Base-by-base conservation (phyloP, 92 coral and sea anemone species). In the Scolanthus callimorphus region DNA sequence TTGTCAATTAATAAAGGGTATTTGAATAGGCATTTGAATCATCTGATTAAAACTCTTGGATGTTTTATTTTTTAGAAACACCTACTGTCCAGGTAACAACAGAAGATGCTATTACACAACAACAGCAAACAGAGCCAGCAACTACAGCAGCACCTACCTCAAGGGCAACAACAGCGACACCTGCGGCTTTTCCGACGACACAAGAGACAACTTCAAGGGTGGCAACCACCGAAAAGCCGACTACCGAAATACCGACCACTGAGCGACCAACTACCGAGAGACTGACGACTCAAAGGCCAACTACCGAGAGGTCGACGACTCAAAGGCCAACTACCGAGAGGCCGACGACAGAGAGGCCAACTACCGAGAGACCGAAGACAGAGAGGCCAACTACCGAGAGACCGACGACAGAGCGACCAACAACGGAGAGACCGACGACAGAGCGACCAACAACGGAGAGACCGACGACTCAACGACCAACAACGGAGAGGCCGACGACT, bases 211-310 rank as follows among this genome's bases (percentile, higher is more conserved):
- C 27, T 6, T 0, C 21, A 48, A 15, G 31, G 38, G 2, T 49
- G 24, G 27, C 29, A n/a, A 57, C 59, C 4, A 34, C 61, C 1
- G 21, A 19, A 13, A 26, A 3, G 27, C 38, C 55, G 43, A 70
- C 77, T 53, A 31, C 44, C 1, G 44, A 17, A 49, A 27, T 25
- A 49, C 34, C 29, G 21, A 38, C 69, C 13, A 70, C 69, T 17
- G 25, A 17, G 22, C 0, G 0, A 20, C 74, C 51, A 2, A 12
- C 37, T 30, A 69, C 78, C 8, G 63, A 31, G 4, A 29, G 25
- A 30, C 62, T 57, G 4, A 59, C 81, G 29, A 58, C 71, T 29
- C 24, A 17, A 57, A 12, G 22, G 30, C 24, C 61, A 25, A 72
- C 76, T 13, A 76, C 53, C 17, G 25, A 17, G 4, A 30, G 20